phyloP scores from a whole-genome alignment of 2,797 vertebrate species.

The Mionectes olivaceus region DNA sequence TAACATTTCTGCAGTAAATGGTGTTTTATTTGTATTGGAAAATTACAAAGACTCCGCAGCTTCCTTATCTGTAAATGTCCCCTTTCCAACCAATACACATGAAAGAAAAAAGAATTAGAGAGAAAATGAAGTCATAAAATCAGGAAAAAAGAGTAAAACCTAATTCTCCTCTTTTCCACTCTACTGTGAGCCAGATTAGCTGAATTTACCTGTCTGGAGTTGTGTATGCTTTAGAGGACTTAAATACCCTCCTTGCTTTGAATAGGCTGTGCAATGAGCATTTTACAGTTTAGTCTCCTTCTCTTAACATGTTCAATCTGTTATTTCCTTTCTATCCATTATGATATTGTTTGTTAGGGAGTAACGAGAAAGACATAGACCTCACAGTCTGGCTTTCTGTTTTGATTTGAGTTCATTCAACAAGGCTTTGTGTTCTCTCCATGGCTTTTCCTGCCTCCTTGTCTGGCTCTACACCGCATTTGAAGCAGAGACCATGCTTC shows the following conservation, averaged over 20 bases:
- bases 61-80: background rate
- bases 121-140: background rate
- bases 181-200: background rate
- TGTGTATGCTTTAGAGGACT: background rate
- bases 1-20: background rate
- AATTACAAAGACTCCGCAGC: background rate
- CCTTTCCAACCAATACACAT: background rate
- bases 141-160: background rate
- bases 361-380: background rate
- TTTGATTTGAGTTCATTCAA: background rate
- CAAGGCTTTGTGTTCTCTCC: background rate
- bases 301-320: background rate
- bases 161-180: background rate
- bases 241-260: background rate
- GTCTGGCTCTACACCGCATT: rapidly evolving
- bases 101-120: background rate
- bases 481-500: background rate
- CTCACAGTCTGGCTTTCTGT: background rate
- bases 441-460: background rate
- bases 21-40: background rate
- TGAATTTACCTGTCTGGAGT: background rate
- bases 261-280: background rate
- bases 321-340: background rate
- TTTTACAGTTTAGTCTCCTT: background rate
- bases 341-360: background rate